Conservation (phyloP, 53 echinoderm and acorn worm species). For the Actinopyga echinites region DNA sequence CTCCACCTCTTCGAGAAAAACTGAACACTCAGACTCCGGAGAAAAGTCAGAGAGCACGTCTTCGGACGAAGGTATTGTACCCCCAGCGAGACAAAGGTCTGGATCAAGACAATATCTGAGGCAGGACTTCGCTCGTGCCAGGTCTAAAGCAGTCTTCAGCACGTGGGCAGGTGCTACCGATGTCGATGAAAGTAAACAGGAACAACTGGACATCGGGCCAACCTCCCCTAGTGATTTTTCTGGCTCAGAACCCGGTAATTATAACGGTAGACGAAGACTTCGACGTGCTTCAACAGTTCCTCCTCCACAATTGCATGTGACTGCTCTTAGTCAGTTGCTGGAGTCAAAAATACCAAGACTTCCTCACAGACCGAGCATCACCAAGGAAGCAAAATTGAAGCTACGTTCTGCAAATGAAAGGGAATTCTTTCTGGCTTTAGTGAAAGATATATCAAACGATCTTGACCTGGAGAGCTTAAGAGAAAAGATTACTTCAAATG, state of each 20-base stretch:
- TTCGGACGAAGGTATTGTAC: constrained; percentile 63
- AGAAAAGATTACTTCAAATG: constrained; percentile 79
- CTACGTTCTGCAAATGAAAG: constrained; percentile 88
- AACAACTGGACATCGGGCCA: constrained; percentile 70
- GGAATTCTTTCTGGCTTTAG: constrained; percentile 90
- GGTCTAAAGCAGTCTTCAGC: constrained; percentile 87
- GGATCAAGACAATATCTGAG: constrained; percentile 93
- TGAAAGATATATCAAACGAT: constrained; percentile 98
- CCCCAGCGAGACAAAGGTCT: constrained; percentile 79
- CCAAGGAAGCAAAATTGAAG: constrained; percentile 83
- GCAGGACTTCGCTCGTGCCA: constrained; percentile 93
- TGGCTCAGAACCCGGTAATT: constrained; percentile 29
- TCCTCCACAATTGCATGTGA: constrained; percentile 74
- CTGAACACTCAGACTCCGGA: constrained; percentile 47
- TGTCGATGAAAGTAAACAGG: constrained; percentile 24
- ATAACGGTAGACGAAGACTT: constrained; percentile 75
- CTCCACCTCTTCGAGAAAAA: constrained; percentile 46
- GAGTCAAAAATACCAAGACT: constrained; percentile 76
- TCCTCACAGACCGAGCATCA: constrained; percentile 83
- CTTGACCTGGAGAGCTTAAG: constrained; percentile 81
- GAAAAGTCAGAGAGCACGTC: constrained; percentile 67
- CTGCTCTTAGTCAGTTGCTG: constrained; percentile 78
- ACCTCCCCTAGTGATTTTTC: constrained; percentile 67
- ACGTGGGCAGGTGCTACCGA: constrained; percentile 79
- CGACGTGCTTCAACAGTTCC: constrained; percentile 95